phyloP scores from a whole-genome alignment of 2,888 invertebrate genomes.

The Scaptomyza caliginosa region DNA sequence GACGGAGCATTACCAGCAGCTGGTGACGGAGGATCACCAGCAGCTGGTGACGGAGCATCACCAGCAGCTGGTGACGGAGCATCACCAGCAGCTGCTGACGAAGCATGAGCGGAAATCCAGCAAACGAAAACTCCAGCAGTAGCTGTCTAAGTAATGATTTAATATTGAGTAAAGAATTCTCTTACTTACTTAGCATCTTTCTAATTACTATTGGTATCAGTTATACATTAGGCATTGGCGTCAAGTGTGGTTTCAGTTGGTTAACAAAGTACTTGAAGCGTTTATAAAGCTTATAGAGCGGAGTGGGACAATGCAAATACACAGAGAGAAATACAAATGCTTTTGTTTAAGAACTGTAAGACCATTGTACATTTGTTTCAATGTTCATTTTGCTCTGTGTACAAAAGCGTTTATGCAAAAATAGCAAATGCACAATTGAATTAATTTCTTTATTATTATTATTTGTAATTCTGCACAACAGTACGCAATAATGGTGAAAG shows the following conservation, averaged over 20 bases:
- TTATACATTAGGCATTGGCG: not conserved
- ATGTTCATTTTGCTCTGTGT: slow-evolving; percentile 1
- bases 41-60: no score
- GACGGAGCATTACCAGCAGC: no score
- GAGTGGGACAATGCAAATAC: not conserved
- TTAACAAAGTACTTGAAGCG: slow-evolving; percentile 18
- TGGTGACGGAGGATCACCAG: no score
- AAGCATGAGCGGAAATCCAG: no score
- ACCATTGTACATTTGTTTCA: no score
- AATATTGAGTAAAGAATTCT: no score
- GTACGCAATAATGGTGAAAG: slow-evolving; percentile 64
- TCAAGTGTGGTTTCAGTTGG: not conserved
- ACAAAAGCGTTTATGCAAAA: not conserved
- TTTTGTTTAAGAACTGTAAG: no score
- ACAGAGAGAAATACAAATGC: not conserved
- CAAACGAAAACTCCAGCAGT: no score
- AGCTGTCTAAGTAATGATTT: no score
- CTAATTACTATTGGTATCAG: not conserved
- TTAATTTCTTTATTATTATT: no score
- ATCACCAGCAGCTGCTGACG: no score
- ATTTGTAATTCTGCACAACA: slow-evolving; percentile 34
- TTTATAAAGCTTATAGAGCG: slow-evolving; percentile 1
- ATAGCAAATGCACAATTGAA: not conserved
- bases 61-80: no score
- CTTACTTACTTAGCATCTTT: not conserved